Percentiles rank a stretch among this genome's conserved stretches.
Conservation (phyloP, 2,113 vertebrate species). For the Sorex fumeus region DNA sequence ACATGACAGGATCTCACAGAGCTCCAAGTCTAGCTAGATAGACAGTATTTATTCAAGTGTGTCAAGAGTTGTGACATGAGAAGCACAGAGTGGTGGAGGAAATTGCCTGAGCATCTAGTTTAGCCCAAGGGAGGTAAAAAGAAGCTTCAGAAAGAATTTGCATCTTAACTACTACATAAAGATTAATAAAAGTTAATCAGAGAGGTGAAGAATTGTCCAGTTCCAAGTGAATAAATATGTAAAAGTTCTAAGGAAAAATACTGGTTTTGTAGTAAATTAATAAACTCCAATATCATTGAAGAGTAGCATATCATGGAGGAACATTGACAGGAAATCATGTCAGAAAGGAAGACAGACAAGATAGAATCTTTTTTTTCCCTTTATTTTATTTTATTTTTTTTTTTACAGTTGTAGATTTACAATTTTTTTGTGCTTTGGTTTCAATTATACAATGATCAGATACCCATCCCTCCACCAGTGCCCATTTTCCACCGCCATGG, state of each 20-base stretch:
- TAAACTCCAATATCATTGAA: not conserved
- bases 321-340: constrained; percentile 2
- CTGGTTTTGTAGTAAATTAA: not conserved
- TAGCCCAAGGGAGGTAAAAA: not conserved
- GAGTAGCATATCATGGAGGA: not conserved
- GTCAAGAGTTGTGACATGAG: not conserved
- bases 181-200: not conserved
- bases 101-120: not conserved
- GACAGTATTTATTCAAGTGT: not conserved
- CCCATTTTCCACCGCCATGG: no score
- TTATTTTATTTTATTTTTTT: no score
- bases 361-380: not conserved
- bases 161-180: constrained; percentile 14
- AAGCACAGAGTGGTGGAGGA: not conserved
- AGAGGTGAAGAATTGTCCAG: not conserved
- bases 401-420: no score
- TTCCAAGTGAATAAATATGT: not conserved
- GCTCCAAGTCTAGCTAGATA: not conserved
- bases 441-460: no score
- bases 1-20: not conserved
- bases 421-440: no score
- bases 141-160: not conserved
- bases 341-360: not conserved
- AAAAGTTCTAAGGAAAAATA: constrained; percentile 15
- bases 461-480: no score